Base-by-base conservation (phyloP, 2,113 vertebrate genomes). In the Mesitornis unicolor region DNA sequence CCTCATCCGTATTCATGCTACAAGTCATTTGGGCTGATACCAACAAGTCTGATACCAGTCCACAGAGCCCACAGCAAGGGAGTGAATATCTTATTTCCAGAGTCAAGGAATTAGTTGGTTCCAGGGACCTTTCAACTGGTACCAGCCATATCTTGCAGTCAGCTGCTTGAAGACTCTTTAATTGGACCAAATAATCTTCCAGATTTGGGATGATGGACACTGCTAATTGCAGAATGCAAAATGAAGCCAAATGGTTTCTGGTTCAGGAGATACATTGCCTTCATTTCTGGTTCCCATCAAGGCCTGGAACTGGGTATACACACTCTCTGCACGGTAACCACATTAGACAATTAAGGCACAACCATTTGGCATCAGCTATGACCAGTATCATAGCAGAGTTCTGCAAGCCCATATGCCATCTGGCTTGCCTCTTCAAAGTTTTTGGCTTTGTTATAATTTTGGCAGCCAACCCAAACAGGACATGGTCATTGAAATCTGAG, bases 381-480 rank as follows among this genome's bases (percentile, higher is more conserved):
- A 77, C 36, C 76, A 84, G 43, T 51, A 60, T 86, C 63, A 40
- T 57, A 86, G 17, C 75, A 80, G 59, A 76, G 63, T 19, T 65
- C 89, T 95, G 84, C 54, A 89, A 94, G 40, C 36, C 13, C 3
- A 1, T 69, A 69, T 61, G 59, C 91, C 84, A 64, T 91, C 93
- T 95, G 89, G 82, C 67, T 42, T 77, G 20, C 13, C 53, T 77
- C 54, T 73, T 89, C 63, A 57, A 92, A 89, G 83, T 73, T 92
- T 84, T 90, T 90, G 59, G 59, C 89, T 92, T 73, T 86, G 59
- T 60, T 83, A n/a, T 60, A 76, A 31, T 64, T 86, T 80, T 95
- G 79, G 71, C 75, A 88, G 48, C 31, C 53, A 69, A 74, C 25
- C 36, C 31, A 45, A 68, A 53, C 15, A 73, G 36, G 48, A 69